Base-by-base conservation (phyloP, 2,888 invertebrate species). In the Melanostoma scalare region DNA sequence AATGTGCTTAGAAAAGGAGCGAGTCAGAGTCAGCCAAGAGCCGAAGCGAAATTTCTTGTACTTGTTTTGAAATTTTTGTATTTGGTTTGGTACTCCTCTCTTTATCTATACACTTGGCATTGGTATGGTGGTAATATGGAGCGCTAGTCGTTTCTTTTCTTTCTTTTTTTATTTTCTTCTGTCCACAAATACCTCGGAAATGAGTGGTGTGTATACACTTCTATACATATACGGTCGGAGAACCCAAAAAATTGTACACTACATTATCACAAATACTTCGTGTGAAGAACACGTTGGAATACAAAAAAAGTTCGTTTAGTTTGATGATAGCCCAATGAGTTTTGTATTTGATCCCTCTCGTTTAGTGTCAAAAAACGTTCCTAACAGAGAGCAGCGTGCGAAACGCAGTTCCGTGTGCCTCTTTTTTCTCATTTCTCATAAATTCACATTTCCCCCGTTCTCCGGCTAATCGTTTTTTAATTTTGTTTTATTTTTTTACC, bases 341-440 rank as follows among this genome's bases (percentile, higher is more conserved):
- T 84, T 79, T 75, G 79, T 75, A 67, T 84, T 84, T 79, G 71
- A 84, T 79, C 84, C 81, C 85, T 85, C 76, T 86, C 85, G 85
- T 87, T 89, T 88, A 90, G 90, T 90, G 89, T 90, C 89, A 88
- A 87, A 89, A 89, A 89, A 89, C 89, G 89, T 89, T 89, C 89
- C 89, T 88, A 89, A 89, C 88, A 88, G 89, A 89, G 89, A 90
- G 89, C 89, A 89, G 88, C 90, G 87, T 86, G 86, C 85, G 87
- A 86, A 85, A 82, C 85, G 86, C 86, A 85, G 87, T 86, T 87
- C 86, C 88, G 89, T 87, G 88, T 87, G 86, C 87, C 86, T 87
- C 86, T 86, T 86, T 87, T 80, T 84, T 84, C 84, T 86, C 84
- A 86, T 79, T 85, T 84, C 85, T 82, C 61, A 85, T 77, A 82